These are phyloP conservation scores for Polydrusus cervinus DNA, from an alignment of 2,888 invertebrate genomes.

Conservation along the genomic window DNA sequence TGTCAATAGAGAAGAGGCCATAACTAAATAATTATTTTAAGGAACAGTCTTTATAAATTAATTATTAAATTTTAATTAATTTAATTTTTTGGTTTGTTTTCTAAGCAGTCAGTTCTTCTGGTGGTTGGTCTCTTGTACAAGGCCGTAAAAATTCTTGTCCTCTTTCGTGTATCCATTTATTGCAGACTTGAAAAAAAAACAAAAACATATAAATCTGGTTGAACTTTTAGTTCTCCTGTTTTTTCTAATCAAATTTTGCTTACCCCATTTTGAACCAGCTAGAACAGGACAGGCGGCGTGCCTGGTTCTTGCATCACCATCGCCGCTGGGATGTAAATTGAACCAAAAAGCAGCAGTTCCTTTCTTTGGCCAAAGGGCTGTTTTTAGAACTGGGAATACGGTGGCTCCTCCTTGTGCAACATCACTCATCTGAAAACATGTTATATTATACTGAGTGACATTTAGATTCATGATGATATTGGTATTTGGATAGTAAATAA, in stretches of 20 bases:
- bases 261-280: slow-evolving; percentile 98
- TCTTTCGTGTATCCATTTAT: slow-evolving; percentile 95
- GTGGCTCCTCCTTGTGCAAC: slow-evolving; percentile 98
- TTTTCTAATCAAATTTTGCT: slow-evolving; percentile 56
- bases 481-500: no score
- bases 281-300: slow-evolving; percentile 99
- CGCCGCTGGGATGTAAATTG: slow-evolving; percentile 92
- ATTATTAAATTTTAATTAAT: no score
- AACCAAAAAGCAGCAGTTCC: slow-evolving; percentile 97
- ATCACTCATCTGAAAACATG: slow-evolving; percentile 89
- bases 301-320: slow-evolving; percentile 92
- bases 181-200: slow-evolving; percentile 82
- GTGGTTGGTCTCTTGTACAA: slow-evolving; percentile 76
- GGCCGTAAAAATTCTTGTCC: slow-evolving; percentile 89
- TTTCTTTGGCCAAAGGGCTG: slow-evolving; percentile 90
- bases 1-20: no score
- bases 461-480: no score
- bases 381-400: slow-evolving; percentile 92
- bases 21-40: no score
- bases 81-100: no score
- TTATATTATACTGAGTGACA: no score
- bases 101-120: no score
- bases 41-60: no score
- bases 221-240: no score
- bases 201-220: no score